Percentiles rank a stretch among this genome's conserved stretches.
These are phyloP conservation scores for Brachyhypopomus occidentalis DNA, from an alignment of 2,113 vertebrate genomes.

Conservation along the genomic window DNA sequence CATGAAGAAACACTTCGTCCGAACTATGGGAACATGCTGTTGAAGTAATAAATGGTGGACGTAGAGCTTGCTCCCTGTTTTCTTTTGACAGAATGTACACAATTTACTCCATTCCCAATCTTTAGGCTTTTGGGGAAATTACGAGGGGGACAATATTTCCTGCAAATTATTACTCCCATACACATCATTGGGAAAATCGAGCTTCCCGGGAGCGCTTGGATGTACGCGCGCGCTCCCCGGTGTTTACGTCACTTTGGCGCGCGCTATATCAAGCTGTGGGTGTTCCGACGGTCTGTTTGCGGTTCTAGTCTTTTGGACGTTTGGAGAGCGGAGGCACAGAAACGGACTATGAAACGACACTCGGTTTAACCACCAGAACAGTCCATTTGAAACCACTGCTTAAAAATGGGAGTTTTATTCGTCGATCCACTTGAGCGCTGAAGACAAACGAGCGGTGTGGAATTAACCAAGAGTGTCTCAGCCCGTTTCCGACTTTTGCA, in stretches of 20 bases:
- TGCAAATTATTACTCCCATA: no score
- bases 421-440: conserved; percentile 18
- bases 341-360: background rate
- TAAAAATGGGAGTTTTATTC: background rate
- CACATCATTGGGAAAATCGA: no score
- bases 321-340: conserved; percentile 3
- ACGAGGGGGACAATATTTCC: no score
- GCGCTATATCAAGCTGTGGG: conserved; percentile 50
- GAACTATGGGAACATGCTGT: no score
- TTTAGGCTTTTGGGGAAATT: no score
- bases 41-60: no score
- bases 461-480: conserved; percentile 19
- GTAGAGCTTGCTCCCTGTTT: no score
- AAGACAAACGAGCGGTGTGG: conserved; percentile 12
- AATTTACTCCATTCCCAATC: no score
- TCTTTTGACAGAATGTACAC: no score
- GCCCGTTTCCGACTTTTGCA: conserved; percentile 46
- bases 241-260: conserved; percentile 53
- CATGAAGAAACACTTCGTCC: no score
- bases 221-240: conserved; percentile 28
- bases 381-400: background rate
- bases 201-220: background rate
- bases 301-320: background rate
- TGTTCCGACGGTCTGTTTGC: background rate
- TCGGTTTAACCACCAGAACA: background rate